Evolutionary conservation across 2,888 invertebrate genomes (phyloP).

Genomic region (Cosmorhoe ocellata): DNA sequence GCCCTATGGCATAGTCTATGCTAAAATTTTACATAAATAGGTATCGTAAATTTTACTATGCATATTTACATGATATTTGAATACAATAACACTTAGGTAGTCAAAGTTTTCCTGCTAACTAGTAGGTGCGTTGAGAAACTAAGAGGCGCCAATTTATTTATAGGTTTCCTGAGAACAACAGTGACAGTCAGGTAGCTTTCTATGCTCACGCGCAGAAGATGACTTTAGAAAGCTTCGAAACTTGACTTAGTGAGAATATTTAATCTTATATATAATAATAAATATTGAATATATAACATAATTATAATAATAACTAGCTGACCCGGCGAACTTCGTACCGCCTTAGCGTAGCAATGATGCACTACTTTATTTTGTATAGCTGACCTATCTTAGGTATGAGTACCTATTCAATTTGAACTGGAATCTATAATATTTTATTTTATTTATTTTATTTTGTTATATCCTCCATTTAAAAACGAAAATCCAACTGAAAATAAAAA

Average conservation of each 20-base stretch:
- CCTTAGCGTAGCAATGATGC: no score
- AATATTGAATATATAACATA: no score
- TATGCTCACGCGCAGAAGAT: conserved; percentile 27
- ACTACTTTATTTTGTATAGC: no score
- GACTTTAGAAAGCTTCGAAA: conserved; percentile 39
- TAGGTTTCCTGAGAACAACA: conserved; percentile 43
- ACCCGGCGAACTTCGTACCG: no score
- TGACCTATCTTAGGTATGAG: no score
- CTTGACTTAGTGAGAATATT: conserved; percentile 26
- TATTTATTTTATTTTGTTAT: no score
- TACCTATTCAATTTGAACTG: no score
- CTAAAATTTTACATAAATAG: conserved; percentile 44
- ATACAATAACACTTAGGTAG: conserved; percentile 29
- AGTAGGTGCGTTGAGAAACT: conserved; percentile 13
- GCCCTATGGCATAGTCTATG: conserved; percentile 37
- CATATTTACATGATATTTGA: conserved; percentile 31
- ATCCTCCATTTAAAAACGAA: no score
- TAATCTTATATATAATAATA: neutral
- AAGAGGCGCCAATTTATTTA: conserved; percentile 38
- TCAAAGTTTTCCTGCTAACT: conserved; percentile 25
- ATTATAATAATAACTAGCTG: no score
- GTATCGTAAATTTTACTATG: conserved; percentile 35
- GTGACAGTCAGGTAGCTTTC: conserved; percentile 44
- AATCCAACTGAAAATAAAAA: no score
- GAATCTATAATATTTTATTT: no score